Conservation (phyloP, 2,113 vertebrate genomes). For the Lophura nycthemera region DNA sequence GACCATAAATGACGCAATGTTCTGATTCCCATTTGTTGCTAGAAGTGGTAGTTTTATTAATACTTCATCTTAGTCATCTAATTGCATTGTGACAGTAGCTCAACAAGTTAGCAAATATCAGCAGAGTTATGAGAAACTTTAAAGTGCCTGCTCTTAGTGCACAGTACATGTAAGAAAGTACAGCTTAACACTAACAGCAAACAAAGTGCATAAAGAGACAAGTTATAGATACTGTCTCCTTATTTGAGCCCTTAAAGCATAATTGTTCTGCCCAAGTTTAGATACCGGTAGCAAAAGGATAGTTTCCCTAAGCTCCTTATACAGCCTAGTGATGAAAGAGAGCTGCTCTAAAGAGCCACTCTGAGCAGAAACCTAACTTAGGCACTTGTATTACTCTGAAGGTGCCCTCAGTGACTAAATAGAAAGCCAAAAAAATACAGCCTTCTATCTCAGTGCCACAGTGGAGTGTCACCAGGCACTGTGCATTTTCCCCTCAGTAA, state of each 20-base stretch:
- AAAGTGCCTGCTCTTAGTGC: not conserved
- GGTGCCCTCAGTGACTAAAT: not conserved
- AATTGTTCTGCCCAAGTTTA: not conserved
- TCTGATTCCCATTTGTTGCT: conserved; percentile 18
- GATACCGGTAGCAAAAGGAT: not conserved
- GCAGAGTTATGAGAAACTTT: not conserved
- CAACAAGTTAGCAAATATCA: not conserved
- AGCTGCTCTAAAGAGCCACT: too few species aligned
- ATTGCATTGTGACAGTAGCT: not conserved
- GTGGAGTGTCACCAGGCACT: not conserved
- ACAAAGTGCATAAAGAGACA: not conserved
- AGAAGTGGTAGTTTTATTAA: not conserved
- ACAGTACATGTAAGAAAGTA: not conserved
- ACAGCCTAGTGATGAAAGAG: not conserved
- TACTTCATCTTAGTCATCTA: not conserved
- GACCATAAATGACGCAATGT: not conserved
- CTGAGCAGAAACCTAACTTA: not conserved
- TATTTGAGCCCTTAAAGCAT: not conserved
- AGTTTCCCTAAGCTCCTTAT: not conserved
- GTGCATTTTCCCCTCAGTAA: not conserved
- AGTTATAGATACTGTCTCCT: not conserved
- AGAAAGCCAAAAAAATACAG: not conserved
- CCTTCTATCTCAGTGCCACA: not conserved
- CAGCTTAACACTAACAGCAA: not conserved
- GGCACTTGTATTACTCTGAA: not conserved